Base-by-base conservation (phyloP, 2,113 vertebrate species). In the Myanophis thanlyinensis region DNA sequence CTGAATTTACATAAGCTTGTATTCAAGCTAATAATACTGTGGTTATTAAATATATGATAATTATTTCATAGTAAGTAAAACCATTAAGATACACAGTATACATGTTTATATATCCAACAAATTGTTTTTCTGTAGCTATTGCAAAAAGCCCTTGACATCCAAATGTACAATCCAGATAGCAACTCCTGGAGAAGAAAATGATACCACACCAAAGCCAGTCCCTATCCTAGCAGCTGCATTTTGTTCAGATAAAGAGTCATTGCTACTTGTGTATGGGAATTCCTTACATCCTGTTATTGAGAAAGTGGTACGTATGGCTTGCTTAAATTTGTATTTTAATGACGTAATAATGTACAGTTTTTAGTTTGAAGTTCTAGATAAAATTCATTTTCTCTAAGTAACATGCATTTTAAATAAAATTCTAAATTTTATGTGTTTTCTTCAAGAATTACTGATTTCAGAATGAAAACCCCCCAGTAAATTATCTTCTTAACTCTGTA, bases 81-180 rank as follows among this genome's bases (percentile, higher is more conserved):
- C 51, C 23, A 40, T 87, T 25, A 62, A 10, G 35, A 5, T 87
- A 4, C 92, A 25, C 53, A 92, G 10, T 94, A 56, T 0, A 87
- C 84, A 93, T 90, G 4, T 47, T 94, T 90, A 95, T 85, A 11
- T 0, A 80, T 10, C 89, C 93, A 91, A 11, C 91, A n/a, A 87
- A 87, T 89, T 54, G 48, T 85, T 20, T 8, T 30, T 67, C 93
- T 35, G 4, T 95, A 99, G 99, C 91, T 98, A 98, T 44, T 99
- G 99, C 96, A 99, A 99, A 98, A 99, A 99, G 93, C 99, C 99
- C 15, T 94, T 99, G 96, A 98, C 98, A 49, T 98, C 99, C 51
- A 98, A 97, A 73, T 99, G 98, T 96, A 98, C 98, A 59, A 96
- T 99, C 96, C 99, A 99, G 97, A 98, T 99, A 97, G 98, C 98